Percentiles rank a stretch among this genome's conserved stretches.
These are phyloP conservation scores for Dysdera silvatica DNA, from an alignment of 1,140 invertebrate genomes.

Conservation along the genomic window DNA sequence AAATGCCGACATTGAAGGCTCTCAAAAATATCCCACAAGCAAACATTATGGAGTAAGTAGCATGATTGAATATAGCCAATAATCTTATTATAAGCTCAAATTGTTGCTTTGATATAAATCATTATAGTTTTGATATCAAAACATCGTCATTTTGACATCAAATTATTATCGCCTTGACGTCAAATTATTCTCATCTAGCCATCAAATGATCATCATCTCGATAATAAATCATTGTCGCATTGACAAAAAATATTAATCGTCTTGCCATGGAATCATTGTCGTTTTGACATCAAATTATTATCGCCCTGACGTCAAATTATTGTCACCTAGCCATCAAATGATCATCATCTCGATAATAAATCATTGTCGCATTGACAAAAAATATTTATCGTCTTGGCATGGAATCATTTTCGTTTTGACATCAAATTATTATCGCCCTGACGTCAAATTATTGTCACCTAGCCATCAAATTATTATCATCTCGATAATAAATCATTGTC, in stretches of 20 bases:
- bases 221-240: background rate
- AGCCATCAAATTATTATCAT: background rate
- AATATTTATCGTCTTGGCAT: background rate
- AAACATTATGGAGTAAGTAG: constrained; percentile 21
- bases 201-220: background rate
- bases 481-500: background rate
- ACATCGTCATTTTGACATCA: background rate
- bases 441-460: background rate
- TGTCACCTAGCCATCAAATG: background rate
- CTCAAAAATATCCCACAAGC: constrained; percentile 19
- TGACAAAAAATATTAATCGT: background rate
- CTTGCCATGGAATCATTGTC: background rate
- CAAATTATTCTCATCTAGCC: background rate
- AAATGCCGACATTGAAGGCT: constrained; percentile 28
- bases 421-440: background rate
- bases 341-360: background rate
- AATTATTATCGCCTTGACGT: background rate
- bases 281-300: background rate
- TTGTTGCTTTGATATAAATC: no score
- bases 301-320: background rate
- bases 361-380: background rate
- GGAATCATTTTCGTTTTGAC: background rate
- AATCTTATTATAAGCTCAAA: no score
- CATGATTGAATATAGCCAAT: background rate
- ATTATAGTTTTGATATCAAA: background rate